These are phyloP conservation scores for Oncopeltus fasciatus DNA, from an alignment of 1,140 invertebrate species.

Conservation along the genomic window DNA sequence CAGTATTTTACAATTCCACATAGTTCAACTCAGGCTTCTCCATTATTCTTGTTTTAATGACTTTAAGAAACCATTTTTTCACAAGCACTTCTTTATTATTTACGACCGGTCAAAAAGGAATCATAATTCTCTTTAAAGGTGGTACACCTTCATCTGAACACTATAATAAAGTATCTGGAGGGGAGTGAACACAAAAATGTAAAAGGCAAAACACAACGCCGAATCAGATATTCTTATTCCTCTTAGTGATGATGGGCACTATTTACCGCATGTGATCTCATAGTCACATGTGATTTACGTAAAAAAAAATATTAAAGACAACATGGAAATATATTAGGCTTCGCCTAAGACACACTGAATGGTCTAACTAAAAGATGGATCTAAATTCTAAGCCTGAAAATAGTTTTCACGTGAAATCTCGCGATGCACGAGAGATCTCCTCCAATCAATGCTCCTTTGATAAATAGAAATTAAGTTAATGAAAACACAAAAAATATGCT, in stretches of 20 bases:
- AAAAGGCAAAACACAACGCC: not conserved
- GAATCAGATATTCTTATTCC: too few relatives aligned
- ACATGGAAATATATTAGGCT: not conserved
- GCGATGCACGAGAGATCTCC: conserved; percentile 19
- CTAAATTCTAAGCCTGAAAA: conserved; percentile 21
- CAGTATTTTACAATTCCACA: not conserved
- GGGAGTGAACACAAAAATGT: not conserved
- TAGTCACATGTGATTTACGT: not conserved
- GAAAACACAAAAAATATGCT: too few relatives aligned
- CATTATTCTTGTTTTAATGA: not conserved
- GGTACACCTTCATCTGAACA: too few relatives aligned
- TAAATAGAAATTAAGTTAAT: too few relatives aligned
- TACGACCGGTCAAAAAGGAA: too few relatives aligned
- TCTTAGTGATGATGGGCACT: not conserved
- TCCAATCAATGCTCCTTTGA: not conserved
- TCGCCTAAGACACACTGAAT: not conserved
- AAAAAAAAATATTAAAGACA: not conserved
- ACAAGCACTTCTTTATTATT: too few relatives aligned
- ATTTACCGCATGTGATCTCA: not conserved
- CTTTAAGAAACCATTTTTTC: too few relatives aligned
- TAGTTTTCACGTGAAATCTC: conserved; percentile 24
- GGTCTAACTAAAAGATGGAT: not conserved
- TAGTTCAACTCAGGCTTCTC: not conserved
- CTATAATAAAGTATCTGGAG: not conserved
- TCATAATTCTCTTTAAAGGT: too few relatives aligned